A percentile compares a stretch with the other conserved stretches of the same genome.
Evolutionary conservation across 1,140 invertebrate species (phyloP).

Genomic region (Drosophila serrata): DNA sequence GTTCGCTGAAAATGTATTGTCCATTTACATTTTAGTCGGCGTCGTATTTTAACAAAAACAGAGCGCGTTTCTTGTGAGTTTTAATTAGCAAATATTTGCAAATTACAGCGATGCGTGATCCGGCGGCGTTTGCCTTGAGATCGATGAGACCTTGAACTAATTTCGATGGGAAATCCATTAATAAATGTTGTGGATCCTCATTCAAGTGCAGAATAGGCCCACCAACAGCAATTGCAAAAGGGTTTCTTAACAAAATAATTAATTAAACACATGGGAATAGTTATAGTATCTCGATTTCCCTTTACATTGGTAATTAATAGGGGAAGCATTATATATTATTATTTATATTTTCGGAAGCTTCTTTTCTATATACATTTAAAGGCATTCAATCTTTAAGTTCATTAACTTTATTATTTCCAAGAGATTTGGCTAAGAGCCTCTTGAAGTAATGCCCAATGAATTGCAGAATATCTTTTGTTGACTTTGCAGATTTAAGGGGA

Average conservation of each 20-base stretch:
- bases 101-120: conserved; percentile 52
- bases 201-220: conserved; percentile 16
- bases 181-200: conserved; percentile 14
- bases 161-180: conserved; percentile 34
- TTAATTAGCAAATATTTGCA: conserved; percentile 83
- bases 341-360: neutral
- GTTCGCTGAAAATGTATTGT: conserved; percentile 23
- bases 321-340: neutral
- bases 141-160: conserved; percentile 64
- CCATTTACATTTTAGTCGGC: conserved; percentile 36
- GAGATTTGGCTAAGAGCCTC: neutral
- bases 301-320: neutral
- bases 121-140: conserved; percentile 53
- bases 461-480: conserved; percentile 5
- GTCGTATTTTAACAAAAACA: conserved; percentile 20
- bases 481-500: conserved; percentile 4
- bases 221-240: neutral
- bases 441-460: conserved; percentile 2
- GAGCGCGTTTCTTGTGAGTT: conserved; percentile 36
- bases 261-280: neutral
- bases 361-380: neutral
- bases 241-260: neutral
- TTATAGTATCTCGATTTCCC: neutral
- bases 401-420: conserved; percentile 2
- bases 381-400: neutral